Evolutionary conservation across 2,113 vertebrate genomes (phyloP), one percentile per base, ranked within the genome.

Genomic region (Gasterosteus aculeatus): DNA sequence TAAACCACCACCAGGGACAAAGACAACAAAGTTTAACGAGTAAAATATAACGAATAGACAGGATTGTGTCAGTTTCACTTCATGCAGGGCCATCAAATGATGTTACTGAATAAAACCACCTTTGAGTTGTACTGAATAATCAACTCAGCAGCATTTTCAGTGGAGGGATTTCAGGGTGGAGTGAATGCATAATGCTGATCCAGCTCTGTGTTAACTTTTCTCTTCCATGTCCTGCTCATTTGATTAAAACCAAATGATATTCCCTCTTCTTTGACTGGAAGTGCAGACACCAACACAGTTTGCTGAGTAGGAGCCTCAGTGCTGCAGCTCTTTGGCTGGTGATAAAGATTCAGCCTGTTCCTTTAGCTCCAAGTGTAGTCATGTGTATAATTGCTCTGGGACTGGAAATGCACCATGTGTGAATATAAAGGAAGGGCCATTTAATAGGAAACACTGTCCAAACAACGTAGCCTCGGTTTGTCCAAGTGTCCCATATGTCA

Each of bases 301-400:
- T 5, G 85, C 89, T 86, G 83, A 74, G 78, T 73, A 53, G 92
- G 90, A 89, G 75, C 66, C 72, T 41, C 58, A 33, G 67, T 78
- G 79, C 77, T 85, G 87, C 85, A 83, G 86, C 91, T 90, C 91
- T 75, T 87, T 89, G 89, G 87, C 64, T 86, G 82, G 82, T 86
- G 91, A 93, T 92, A 93, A 93, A 95, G 94, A 73, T 86, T 87
- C 85, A 81, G 59, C 72, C 78, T 87, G 59, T 91, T 91, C 91
- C 75, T 84, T 89, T 91, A 87, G 67, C 90, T 94, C 92, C 92
- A 93, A 92, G 80, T 84, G 91, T 94, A 87, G 87, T 93, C 88
- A 92, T 90, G 80, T 94, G 88, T 38, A 59, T 93, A 92, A 95
- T 94, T 94, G 88, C 91, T 87, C 75, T 92, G 88, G 94, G 92